Conservation (phyloP, 2,113 vertebrate species). For the Leptobrachium ailaonicum region DNA sequence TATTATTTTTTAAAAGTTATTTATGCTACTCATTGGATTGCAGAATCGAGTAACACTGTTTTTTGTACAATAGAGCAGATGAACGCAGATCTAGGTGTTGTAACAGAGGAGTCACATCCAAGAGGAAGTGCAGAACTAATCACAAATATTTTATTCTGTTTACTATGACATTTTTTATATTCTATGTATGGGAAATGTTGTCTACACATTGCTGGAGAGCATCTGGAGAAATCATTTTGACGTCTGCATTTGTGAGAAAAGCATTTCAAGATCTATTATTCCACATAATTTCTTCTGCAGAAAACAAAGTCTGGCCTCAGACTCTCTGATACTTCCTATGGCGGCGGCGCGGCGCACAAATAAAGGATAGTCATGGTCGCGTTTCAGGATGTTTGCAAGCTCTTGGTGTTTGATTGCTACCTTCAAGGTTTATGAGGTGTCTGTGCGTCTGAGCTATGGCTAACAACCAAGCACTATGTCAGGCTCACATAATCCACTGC, state of each 20-base stretch:
- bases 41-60: too few species aligned
- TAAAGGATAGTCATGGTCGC: conserved; percentile 6
- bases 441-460: conserved; percentile 1
- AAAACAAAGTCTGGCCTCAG: neutral
- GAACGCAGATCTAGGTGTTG: neutral
- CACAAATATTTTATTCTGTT: neutral
- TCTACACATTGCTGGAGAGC: conserved; percentile 18
- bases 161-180: conserved; percentile 9
- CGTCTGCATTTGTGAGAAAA: conserved; percentile 26
- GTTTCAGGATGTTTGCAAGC: neutral
- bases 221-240: conserved; percentile 37
- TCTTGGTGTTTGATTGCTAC: conserved; percentile 9
- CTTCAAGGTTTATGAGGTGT: conserved; percentile 19
- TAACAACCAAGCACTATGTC: too few species aligned
- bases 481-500: too few species aligned
- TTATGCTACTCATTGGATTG: too few species aligned
- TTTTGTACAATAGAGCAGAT: neutral
- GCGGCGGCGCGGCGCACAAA: neutral
- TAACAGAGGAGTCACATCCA: too few species aligned
- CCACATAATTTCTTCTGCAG: conserved; percentile 36
- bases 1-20: too few species aligned
- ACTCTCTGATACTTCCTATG: neutral
- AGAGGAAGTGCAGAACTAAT: too few species aligned
- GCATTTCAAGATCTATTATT: conserved; percentile 26
- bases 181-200: neutral